Conservation (phyloP, 2,113 vertebrate species). For the Caloenas nicobarica region DNA sequence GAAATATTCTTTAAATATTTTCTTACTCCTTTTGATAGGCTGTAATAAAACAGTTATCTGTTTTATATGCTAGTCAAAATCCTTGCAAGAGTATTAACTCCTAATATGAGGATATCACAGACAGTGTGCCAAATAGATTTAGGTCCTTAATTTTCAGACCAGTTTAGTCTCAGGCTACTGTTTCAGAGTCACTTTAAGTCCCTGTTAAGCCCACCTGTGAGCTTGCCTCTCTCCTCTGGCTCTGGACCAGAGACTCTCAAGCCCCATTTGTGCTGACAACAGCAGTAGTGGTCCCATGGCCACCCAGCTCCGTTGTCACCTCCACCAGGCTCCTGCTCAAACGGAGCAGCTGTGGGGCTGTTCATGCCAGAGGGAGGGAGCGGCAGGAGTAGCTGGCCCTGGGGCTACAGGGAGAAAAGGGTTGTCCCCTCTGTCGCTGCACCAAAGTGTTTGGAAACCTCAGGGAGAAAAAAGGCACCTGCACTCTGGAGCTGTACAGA, state of each 20-base stretch:
- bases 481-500: background rate
- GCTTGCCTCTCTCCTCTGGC: background rate
- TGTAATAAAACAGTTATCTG: background rate
- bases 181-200: background rate
- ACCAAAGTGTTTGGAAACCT: background rate
- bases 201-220: background rate
- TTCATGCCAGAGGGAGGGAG: background rate
- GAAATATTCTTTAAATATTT: background rate
- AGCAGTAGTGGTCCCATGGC: background rate
- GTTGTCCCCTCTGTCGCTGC: background rate
- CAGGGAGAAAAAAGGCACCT: background rate
- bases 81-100: background rate
- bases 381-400: rapidly evolving
- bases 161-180: background rate
- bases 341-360: background rate
- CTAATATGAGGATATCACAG: background rate
- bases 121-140: background rate
- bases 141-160: background rate
- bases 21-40: background rate
- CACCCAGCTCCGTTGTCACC: background rate
- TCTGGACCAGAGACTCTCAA: background rate
- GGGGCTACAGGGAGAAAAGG: background rate
- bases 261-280: background rate
- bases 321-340: background rate
- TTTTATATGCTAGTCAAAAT: background rate